These are phyloP conservation scores for Amblyjoppa proteus DNA, from an alignment of 2,888 invertebrate species.

Conservation along the genomic window DNA sequence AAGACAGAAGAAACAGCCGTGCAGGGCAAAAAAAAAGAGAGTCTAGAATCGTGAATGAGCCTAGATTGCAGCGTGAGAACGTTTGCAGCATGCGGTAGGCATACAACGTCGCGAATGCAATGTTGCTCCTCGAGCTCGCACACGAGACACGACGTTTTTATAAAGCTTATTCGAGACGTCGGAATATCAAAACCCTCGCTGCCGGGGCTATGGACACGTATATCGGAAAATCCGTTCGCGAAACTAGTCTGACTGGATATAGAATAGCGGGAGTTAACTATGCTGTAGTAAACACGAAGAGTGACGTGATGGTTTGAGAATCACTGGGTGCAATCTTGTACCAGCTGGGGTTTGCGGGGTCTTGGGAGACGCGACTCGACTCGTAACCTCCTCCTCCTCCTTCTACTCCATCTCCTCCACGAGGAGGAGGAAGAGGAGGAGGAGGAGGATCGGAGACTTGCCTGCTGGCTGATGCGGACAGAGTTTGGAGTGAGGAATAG, in stretches of 20 bases:
- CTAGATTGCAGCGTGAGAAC: slow-evolving; percentile 8
- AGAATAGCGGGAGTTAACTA: slow-evolving; percentile 34
- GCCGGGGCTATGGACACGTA: slow-evolving; percentile 7
- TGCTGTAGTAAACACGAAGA: slow-evolving; percentile 54
- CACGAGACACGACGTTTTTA: no score
- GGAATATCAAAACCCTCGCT: slow-evolving; percentile 10
- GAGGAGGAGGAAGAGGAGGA: not conserved
- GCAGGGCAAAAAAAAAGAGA: not conserved
- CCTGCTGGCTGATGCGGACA: slow-evolving; percentile 63
- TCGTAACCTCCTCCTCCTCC: slow-evolving; percentile 78
- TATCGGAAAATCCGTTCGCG: slow-evolving; percentile 50
- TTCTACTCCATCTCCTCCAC: slow-evolving; percentile 41
- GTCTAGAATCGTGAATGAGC: not conserved
- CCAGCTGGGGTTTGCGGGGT: slow-evolving; percentile 83
- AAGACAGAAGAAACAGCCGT: slow-evolving; percentile 11
- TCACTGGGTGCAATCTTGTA: slow-evolving; percentile 84
- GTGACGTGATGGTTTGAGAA: slow-evolving; percentile 76
- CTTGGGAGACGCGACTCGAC: slow-evolving; percentile 79
- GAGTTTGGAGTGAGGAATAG: slow-evolving; percentile 75
- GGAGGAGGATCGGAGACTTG: slow-evolving; percentile 16
- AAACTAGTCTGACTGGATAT: slow-evolving; percentile 38
- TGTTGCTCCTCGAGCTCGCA: not conserved
- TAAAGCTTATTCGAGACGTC: slow-evolving; percentile 9
- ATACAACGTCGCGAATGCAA: not conserved
- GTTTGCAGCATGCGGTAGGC: not conserved